Evolutionary conservation across 2,888 invertebrate species (phyloP).

Genomic region (Melikaiella ostensackeni): DNA sequence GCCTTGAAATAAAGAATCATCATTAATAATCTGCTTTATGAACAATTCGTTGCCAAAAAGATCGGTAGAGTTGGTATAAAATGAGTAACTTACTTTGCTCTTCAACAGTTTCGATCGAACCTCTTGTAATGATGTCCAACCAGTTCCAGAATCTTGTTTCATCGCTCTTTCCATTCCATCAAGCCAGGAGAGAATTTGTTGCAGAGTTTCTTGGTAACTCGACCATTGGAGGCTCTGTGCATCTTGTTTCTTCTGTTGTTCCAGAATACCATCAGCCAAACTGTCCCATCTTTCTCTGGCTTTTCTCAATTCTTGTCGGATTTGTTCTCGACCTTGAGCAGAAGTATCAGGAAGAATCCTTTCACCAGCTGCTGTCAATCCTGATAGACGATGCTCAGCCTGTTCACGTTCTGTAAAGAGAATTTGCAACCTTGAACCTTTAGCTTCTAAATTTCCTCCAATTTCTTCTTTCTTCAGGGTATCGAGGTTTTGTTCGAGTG

Average conservation of each 20-base stretch:
- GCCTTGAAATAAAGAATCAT: constrained; percentile 77
- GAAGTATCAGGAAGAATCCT: constrained; percentile 95
- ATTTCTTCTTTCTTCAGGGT: constrained; percentile 82
- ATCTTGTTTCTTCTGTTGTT: constrained; percentile 91
- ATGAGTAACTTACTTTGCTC: constrained; percentile 80
- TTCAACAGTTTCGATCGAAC: constrained; percentile 90
- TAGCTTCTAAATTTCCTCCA: constrained; percentile 82
- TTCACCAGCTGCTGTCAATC: constrained; percentile 88
- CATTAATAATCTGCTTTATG: constrained; percentile 32
- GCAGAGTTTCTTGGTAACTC: constrained; percentile 90
- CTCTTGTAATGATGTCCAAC: constrained; percentile 90
- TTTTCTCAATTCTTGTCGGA: constrained; percentile 89
- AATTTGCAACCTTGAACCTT: constrained; percentile 84
- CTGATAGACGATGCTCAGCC: constrained; percentile 87
- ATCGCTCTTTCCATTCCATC: constrained; percentile 90
- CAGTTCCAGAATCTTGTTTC: constrained; percentile 84
- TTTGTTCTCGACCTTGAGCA: constrained; percentile 91
- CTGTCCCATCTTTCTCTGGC: constrained; percentile 93
- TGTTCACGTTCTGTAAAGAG: constrained; percentile 89
- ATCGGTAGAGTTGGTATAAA: constrained; percentile 12
- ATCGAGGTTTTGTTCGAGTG: constrained; percentile 85
- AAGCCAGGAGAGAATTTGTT: constrained; percentile 91
- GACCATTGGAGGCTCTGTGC: constrained; percentile 90
- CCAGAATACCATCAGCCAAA: constrained; percentile 89
- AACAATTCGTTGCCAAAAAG: background rate